Conservation (phyloP, 1,140 invertebrate species). For the Drosophila ananassae region DNA sequence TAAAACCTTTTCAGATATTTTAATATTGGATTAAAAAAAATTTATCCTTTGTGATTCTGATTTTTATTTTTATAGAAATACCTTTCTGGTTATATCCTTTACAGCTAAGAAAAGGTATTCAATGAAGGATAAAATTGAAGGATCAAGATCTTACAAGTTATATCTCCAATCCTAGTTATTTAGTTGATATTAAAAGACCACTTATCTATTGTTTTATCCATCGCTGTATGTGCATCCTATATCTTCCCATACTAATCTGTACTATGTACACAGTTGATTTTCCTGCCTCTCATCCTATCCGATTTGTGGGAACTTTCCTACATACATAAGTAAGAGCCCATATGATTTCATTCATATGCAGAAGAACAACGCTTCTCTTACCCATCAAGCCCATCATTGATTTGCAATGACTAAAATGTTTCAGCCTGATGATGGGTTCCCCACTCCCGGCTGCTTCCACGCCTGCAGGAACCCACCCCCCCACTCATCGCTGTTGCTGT, state of each 20-base stretch:
- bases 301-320: slow-evolving; percentile 7
- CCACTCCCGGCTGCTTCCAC: not conserved
- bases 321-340: slow-evolving; percentile 51
- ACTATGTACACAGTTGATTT: slow-evolving; percentile 81
- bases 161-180: too few species aligned
- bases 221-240: slow-evolving; percentile 31
- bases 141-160: too few species aligned
- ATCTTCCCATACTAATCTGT: slow-evolving; percentile 66
- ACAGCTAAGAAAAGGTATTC: too few species aligned
- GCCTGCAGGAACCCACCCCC: not conserved
- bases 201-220: slow-evolving; percentile 4
- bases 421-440: slow-evolving; percentile 62
- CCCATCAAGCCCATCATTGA: slow-evolving; percentile 57
- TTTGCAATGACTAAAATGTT: slow-evolving; percentile 76
- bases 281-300: slow-evolving; percentile 52
- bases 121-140: too few species aligned
- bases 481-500: slow-evolving; percentile 63
- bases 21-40: too few species aligned
- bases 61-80: too few species aligned
- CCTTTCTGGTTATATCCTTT: too few species aligned
- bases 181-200: not conserved
- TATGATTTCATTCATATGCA: slow-evolving; percentile 76
- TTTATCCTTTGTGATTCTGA: too few species aligned
- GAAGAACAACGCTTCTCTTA: slow-evolving; percentile 58
- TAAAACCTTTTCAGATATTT: too few species aligned